Conservation (phyloP, 2,113 vertebrate species). For the Oryzias javanicus region DNA sequence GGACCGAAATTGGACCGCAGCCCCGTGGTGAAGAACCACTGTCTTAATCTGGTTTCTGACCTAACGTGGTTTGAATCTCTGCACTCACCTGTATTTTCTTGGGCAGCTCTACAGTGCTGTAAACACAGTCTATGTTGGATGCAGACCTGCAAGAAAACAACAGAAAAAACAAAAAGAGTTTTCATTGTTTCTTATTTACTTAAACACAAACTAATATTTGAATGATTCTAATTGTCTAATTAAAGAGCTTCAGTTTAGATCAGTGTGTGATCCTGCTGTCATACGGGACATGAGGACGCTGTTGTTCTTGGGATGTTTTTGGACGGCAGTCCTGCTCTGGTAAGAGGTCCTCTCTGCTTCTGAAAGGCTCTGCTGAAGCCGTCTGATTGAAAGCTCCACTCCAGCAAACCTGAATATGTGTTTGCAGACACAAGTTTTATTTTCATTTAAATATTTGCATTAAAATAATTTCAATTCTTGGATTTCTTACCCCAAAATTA, state of each 20-base stretch:
- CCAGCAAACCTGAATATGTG: conserved; percentile 24
- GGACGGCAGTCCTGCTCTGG: conserved; percentile 2
- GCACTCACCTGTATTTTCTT: conserved; percentile 33
- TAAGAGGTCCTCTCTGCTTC: conserved; percentile 46
- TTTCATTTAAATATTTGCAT: background rate
- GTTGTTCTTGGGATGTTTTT: conserved; percentile 1
- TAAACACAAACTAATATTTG: conserved; percentile 7
- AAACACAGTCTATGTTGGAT: conserved; percentile 23
- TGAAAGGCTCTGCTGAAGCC: background rate
- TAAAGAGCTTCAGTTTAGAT: conserved; percentile 11
- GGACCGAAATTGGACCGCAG: too few relatives aligned
- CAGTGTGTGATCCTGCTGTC: background rate
- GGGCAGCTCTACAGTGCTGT: conserved; percentile 33
- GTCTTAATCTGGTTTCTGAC: background rate
- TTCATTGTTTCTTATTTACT: background rate
- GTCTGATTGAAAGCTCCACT: conserved; percentile 11
- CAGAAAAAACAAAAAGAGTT: background rate
- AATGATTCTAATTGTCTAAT: conserved; percentile 23
- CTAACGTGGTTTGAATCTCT: background rate
- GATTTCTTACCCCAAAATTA: conserved; percentile 28
- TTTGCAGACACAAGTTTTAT: background rate
- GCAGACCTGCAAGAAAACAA: conserved; percentile 26
- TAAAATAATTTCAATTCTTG: background rate
- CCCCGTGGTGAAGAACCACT: too few relatives aligned
- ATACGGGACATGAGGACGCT: conserved; percentile 52